Conservation (phyloP, 1,140 invertebrate species). For the Neotoxoptera formosana region DNA sequence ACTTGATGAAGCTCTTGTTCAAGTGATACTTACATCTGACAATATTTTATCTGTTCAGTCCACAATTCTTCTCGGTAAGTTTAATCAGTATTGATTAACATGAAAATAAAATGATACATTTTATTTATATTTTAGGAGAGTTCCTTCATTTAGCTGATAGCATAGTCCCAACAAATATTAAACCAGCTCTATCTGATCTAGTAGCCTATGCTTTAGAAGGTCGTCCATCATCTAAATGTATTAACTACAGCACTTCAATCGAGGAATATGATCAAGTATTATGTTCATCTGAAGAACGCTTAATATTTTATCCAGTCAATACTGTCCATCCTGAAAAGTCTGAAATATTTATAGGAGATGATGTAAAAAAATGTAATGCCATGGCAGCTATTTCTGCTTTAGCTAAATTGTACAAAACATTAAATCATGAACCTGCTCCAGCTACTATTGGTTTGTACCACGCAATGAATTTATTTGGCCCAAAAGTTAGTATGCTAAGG, state of each 20-base stretch:
- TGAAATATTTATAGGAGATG: slow-evolving; percentile 46
- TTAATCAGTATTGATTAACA: neutral
- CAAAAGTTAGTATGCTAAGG: slow-evolving; percentile 45
- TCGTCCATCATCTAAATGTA: slow-evolving; percentile 30
- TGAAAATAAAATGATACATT: neutral
- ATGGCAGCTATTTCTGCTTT: slow-evolving; percentile 52
- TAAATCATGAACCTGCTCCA: slow-evolving; percentile 46
- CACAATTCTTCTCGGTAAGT: slow-evolving; percentile 81
- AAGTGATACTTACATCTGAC: slow-evolving; percentile 89
- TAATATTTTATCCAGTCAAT: slow-evolving; percentile 42
- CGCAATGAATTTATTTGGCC: slow-evolving; percentile 52
- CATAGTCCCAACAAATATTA: slow-evolving; percentile 52
- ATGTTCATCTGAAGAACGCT: slow-evolving; percentile 49
- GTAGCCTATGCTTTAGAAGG: slow-evolving; percentile 54
- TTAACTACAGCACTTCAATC: slow-evolving; percentile 3
- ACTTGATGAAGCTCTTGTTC: slow-evolving; percentile 85
- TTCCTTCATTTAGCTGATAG: slow-evolving; percentile 45
- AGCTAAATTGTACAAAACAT: slow-evolving; percentile 44
- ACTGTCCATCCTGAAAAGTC: slow-evolving; percentile 28
- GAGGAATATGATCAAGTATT: slow-evolving; percentile 52
- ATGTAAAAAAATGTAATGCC: slow-evolving; percentile 52
- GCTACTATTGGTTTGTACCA: slow-evolving; percentile 42
- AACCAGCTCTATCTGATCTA: slow-evolving; percentile 33
- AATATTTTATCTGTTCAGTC: slow-evolving; percentile 88
- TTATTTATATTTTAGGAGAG: slow-evolving; percentile 28